Evolutionary conservation across 2,888 invertebrate genomes (phyloP), one percentile per base, ranked within the genome.

Genomic region (Tridacna crocea): DNA sequence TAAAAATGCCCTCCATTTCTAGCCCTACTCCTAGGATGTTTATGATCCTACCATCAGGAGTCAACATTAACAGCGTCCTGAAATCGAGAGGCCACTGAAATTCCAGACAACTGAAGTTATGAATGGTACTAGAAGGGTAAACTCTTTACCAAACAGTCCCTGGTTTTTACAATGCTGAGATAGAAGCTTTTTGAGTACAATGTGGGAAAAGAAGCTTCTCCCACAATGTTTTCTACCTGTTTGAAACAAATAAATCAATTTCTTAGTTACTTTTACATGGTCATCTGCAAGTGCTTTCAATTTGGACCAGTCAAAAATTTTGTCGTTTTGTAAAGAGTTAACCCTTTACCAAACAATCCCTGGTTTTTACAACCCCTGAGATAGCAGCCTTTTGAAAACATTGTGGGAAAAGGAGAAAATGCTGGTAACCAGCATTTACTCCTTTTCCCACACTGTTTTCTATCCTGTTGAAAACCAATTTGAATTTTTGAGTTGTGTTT

Each of bases 151-250:
- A 36, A 4, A 36, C 36, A 36, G 8, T 36, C 36, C 36, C 8
- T 2, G 8, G 3, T 36, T 36, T 36, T 36, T 4, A 36, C 36
- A 55, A 55, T 11, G 6, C 55, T 19, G 19, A 6, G 15, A 55
- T 3, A 55, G 55, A 15, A 55, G 11, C 11, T 11, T 19, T 55
- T 55, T 55, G 47, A 68, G n/a, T 47, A 68, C 68, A 68, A 11
- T 68, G 68, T 47, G 22, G 36, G n/a, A 27, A 68, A 48, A 48
- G 68, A n/a, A 47, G 68, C 68, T 48, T 68, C 22, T 68, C 19
- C 48, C 68, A 36, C 48, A 68, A 22, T 47, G 22, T 68, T 68
- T 68, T 68, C 47, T 47, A 47, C 19, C 19, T 55, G 3, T 55
- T 10, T 11, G 19, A 55, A 15, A 36, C 36, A 36, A 36, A 36